Conservation (phyloP, 2,888 invertebrate species). For the Drosophila yooni region DNA sequence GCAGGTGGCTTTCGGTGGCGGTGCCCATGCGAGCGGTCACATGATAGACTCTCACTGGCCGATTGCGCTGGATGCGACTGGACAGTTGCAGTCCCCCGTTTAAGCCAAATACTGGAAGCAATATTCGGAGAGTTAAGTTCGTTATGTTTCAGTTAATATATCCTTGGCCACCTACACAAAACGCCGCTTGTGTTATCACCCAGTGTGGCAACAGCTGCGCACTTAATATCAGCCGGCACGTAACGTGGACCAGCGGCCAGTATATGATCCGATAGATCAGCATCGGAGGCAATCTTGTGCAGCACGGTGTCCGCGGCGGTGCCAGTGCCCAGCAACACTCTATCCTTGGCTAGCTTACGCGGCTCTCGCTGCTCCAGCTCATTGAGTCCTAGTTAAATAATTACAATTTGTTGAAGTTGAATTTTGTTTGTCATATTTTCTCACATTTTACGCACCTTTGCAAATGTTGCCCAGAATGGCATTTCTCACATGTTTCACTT, state of each 20-base stretch:
- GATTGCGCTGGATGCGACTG: slow-evolving; percentile 87
- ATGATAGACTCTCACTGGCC: slow-evolving; percentile 89
- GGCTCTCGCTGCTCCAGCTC: slow-evolving; percentile 88
- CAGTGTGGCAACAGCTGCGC: slow-evolving; percentile 87
- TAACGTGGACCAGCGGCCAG: slow-evolving; percentile 92
- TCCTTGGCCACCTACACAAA: slow-evolving; percentile 86
- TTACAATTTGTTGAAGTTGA: neutral
- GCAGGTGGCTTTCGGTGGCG: slow-evolving; percentile 90
- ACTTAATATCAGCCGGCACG: slow-evolving; percentile 88
- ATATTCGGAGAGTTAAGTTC: no score
- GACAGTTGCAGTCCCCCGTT: slow-evolving; percentile 88
- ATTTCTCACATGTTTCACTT: slow-evolving; percentile 86
- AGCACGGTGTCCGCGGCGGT: slow-evolving; percentile 87
- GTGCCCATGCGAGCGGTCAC: slow-evolving; percentile 91
- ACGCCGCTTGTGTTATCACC: slow-evolving; percentile 90
- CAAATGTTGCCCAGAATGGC: slow-evolving; percentile 88
- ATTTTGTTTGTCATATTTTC: neutral
- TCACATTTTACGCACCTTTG: slow-evolving; percentile 87
- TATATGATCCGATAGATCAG: slow-evolving; percentile 90
- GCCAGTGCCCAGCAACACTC: slow-evolving; percentile 87
- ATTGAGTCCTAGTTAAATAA: slow-evolving; percentile 88
- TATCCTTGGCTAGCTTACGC: slow-evolving; percentile 84
- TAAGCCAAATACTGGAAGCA: slow-evolving; percentile 88
- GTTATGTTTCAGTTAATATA: no score
- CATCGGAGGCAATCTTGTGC: slow-evolving; percentile 85